Evolutionary conservation across 2,888 invertebrate species (phyloP), one percentile per base, ranked within the genome.

Genomic region (Drosophila subsilvestris): DNA sequence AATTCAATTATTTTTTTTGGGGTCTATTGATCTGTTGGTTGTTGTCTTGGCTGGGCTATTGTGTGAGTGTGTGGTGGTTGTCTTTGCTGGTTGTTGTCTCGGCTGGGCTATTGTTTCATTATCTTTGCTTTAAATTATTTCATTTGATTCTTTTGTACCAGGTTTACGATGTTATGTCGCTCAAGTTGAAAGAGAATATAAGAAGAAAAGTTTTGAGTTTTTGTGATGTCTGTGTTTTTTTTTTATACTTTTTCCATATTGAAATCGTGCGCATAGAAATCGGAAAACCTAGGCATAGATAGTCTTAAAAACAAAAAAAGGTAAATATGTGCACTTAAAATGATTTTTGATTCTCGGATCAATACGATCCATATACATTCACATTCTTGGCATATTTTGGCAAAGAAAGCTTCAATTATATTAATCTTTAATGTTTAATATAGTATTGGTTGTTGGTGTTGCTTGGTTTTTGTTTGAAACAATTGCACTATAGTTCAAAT

Each of bases 401-500:
- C 81, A 83, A 84, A 81, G 84, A 81, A 79, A 79, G 79, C 70
- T 71, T 81, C 73, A 83, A 70, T 79, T 65, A 71, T 81, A 79
- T 75, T 73, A 76, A 62, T 63, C 56, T 53, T 58, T 68, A 68
- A 50, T 65, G 45, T 70, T 37, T 75, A 63, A 66, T 71, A 76
- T 76, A 70, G 62, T 72, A 51, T 61, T 55, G 74, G 61, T 73
- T 74, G 76, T 78, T 63, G 67, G 69, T 37, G 37, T 76, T 74
- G 50, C 49, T 74, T 73, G 67, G 76, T 77, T 77, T 78, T 82
- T 86, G 81, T 85, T 86, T 86, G 81, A 87, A 88, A 88, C 87
- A 88, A 88, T 88, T 88, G 87, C 87, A 88, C 87, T 88, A 88
- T 86, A 85, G 85, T 81, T 86, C 86, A 86, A 84, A 84, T 83